Evolutionary conservation across 2,797 vertebrate genomes (phyloP).

Genomic region (Eospalax fontanierii): DNA sequence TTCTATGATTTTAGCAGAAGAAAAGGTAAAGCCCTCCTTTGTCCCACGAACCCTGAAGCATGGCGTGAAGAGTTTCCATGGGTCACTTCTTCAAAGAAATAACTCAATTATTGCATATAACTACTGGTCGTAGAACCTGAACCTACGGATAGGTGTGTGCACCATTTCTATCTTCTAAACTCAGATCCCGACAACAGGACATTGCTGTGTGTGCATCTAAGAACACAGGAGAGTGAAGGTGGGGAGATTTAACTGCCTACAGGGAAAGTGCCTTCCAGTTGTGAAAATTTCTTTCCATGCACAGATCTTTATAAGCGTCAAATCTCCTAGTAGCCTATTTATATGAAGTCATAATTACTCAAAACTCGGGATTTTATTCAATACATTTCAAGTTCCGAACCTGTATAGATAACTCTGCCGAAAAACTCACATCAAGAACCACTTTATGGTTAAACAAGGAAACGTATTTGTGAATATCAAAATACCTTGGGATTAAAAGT

Average conservation of each 20-base stretch:
- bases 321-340: not conserved
- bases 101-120: not conserved
- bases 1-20: conserved; percentile 14
- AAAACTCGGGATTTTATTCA: not conserved
- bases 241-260: not conserved
- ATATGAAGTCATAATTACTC: not conserved
- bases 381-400: not conserved
- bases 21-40: not conserved
- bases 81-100: conserved; percentile 30
- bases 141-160: not conserved
- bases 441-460: conserved; percentile 35
- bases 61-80: not conserved
- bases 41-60: conserved; percentile 38
- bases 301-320: not conserved
- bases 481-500: not conserved
- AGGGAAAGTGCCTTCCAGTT: not conserved
- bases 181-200: conserved; percentile 30
- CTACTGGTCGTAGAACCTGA: not conserved
- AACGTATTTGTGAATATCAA: conserved; percentile 50
- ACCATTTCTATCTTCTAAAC: not conserved
- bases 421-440: not conserved
- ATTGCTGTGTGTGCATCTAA: not conserved
- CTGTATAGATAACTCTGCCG: conserved; percentile 8
- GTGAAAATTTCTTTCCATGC: not conserved
- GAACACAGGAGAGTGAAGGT: not conserved